Percentiles rank a stretch among this genome's conserved stretches.
These are phyloP conservation scores for Archegozetes longisetosus DNA, from an alignment of 1,140 invertebrate genomes.

Conservation along the genomic window DNA sequence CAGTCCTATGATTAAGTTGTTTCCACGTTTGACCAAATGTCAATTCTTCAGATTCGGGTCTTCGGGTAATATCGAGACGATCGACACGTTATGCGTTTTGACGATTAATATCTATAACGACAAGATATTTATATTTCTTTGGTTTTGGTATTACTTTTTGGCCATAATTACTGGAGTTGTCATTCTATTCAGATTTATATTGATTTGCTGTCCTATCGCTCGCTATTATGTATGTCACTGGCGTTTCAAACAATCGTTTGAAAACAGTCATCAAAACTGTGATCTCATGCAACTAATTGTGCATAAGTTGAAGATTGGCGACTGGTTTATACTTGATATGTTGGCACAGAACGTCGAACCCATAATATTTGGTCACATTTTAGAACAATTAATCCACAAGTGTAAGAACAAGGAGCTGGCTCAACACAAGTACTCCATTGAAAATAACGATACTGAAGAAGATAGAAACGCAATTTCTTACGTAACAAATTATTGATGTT, in stretches of 20 bases:
- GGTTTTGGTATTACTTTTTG: slow-evolving; percentile 27
- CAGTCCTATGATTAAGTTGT: slow-evolving; percentile 33
- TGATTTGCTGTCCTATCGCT: slow-evolving; percentile 10
- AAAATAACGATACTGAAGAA: no score
- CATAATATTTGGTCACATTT: no score
- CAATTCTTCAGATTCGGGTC: slow-evolving; percentile 79
- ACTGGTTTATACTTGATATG: slow-evolving; percentile 50
- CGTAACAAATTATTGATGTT: no score
- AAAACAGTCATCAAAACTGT: neutral
- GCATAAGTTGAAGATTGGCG: slow-evolving; percentile 34
- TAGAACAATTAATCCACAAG: no score
- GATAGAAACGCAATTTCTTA: no score
- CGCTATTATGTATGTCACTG: no score
- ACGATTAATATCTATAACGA: slow-evolving; percentile 36
- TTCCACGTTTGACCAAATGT: slow-evolving; percentile 75
- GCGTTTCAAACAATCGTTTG: neutral
- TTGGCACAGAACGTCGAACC: slow-evolving; percentile 48
- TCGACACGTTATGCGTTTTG: slow-evolving; percentile 26
- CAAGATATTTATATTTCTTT: slow-evolving; percentile 26
- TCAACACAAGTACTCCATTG: no score
- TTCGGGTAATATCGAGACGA: slow-evolving; percentile 33
- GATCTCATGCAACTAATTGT: slow-evolving; percentile 1
- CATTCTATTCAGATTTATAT: slow-evolving; percentile 17
- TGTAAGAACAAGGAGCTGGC: no score
- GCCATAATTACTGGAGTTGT: slow-evolving; percentile 19